Evolutionary conservation across 2,797 vertebrate genomes (phyloP).

Genomic region (Danionella dracula): DNA sequence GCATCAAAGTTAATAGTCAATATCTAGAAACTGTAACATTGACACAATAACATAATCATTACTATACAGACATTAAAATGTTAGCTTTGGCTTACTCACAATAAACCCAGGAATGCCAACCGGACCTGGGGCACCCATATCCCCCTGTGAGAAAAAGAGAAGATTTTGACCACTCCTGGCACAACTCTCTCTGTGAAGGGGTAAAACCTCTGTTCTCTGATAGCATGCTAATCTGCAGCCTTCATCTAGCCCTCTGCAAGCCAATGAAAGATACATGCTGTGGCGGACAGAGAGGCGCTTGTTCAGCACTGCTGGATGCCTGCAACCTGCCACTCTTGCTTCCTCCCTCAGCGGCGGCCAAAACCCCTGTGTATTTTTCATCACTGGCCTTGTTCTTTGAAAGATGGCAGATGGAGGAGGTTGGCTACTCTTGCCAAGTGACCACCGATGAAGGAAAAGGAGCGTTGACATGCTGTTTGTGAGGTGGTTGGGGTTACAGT

Average conservation of each 20-base stretch:
- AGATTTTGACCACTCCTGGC: slow-evolving; percentile 49
- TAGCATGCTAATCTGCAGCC: slow-evolving; percentile 45
- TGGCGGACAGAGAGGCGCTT: slow-evolving; percentile 57
- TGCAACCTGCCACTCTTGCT: slow-evolving; percentile 54
- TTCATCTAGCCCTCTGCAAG: slow-evolving; percentile 28
- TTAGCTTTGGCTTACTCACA: slow-evolving; percentile 73
- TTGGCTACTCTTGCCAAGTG: slow-evolving; percentile 43
- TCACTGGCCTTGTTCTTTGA: slow-evolving; percentile 30
- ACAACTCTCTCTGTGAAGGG: slow-evolving; percentile 21
- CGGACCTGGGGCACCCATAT: slow-evolving; percentile 87
- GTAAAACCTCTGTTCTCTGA: slow-evolving; percentile 34
- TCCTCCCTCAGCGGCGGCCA: slow-evolving; percentile 53
- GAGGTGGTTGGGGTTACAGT: slow-evolving; percentile 51
- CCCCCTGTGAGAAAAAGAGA: slow-evolving; percentile 74
- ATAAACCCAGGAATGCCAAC: slow-evolving; percentile 86
- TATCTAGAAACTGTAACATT: no score
- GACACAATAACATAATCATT: no score
- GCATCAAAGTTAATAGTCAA: not conserved
- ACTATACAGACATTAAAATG: not conserved
- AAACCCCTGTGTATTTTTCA: slow-evolving; percentile 39
- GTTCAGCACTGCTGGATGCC: slow-evolving; percentile 52
- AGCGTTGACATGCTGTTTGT: slow-evolving; percentile 47
- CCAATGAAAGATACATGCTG: slow-evolving; percentile 52
- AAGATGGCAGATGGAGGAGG: slow-evolving; percentile 49
- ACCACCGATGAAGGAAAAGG: slow-evolving; percentile 50